These are phyloP conservation scores for Osmerus eperlanus DNA, from an alignment of 2,113 vertebrate species.

Conservation along the genomic window DNA sequence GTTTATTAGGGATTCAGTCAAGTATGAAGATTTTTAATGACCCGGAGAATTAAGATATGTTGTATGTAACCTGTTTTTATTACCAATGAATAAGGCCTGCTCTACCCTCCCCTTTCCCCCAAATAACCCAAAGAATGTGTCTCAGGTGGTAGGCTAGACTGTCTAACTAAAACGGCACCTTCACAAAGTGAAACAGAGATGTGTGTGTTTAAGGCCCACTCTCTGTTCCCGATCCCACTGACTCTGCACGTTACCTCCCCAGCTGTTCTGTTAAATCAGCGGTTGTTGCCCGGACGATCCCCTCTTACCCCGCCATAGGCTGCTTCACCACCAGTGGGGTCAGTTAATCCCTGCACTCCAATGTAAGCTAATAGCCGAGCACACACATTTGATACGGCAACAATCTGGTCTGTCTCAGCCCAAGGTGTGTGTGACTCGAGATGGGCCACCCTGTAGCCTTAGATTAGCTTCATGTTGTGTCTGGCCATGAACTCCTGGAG, in stretches of 20 bases:
- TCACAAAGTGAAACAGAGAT: not conserved
- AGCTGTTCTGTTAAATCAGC: slow-evolving; percentile 33
- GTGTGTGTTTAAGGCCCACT: too few species aligned
- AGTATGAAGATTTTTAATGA: too few species aligned
- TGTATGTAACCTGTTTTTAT: too few species aligned
- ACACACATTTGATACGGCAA: slow-evolving; percentile 28
- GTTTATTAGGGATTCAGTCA: too few species aligned
- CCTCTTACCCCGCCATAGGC: slow-evolving; percentile 18
- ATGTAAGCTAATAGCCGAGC: slow-evolving; percentile 16
- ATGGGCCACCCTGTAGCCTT: not conserved
- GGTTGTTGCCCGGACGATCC: not conserved
- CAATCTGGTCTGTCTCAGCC: slow-evolving; percentile 16
- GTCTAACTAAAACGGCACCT: not conserved
- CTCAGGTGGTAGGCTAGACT: not conserved
- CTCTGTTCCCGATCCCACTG: slow-evolving; percentile 17
- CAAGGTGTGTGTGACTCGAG: not conserved
- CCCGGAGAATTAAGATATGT: too few species aligned
- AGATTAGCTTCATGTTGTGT: slow-evolving; percentile 14
- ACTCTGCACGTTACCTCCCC: slow-evolving; percentile 22
- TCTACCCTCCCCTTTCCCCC: too few species aligned
- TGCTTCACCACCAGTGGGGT: slow-evolving; percentile 10
- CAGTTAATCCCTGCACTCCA: slow-evolving; percentile 9
- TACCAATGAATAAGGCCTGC: too few species aligned
- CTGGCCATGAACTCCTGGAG: slow-evolving; percentile 11
- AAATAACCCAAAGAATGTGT: too few species aligned